phyloP scores from a whole-genome alignment of 2,888 invertebrate genomes.

The Pharmacophagus antenor region DNA sequence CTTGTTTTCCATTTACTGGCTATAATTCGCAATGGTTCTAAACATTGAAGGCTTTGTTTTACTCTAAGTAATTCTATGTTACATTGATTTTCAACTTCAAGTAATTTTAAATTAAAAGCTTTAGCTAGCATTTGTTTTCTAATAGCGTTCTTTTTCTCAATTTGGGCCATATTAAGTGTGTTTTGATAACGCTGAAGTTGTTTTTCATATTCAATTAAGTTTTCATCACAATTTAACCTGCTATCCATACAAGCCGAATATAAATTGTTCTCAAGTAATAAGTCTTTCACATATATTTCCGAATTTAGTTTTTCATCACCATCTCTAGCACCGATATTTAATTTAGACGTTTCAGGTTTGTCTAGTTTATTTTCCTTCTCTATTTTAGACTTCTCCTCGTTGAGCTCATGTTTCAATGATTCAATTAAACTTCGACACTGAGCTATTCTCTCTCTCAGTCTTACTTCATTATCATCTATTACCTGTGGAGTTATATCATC shows the following conservation, averaged over 20 bases:
- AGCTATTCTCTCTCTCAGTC: conserved; percentile 63
- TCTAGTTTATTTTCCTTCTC: conserved; percentile 47
- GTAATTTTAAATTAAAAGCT: conserved; percentile 64
- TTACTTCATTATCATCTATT: conserved; percentile 57
- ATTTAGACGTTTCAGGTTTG: conserved; percentile 30
- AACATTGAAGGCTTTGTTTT: conserved; percentile 71
- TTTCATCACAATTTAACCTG: conserved; percentile 63
- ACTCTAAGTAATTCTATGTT: conserved; percentile 69
- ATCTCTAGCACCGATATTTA: conserved; percentile 30
- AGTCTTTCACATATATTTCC: conserved; percentile 34
- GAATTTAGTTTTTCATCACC: conserved; percentile 35
- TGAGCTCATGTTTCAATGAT: conserved; percentile 63
- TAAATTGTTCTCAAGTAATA: conserved; percentile 39
- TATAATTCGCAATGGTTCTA: conserved; percentile 68
- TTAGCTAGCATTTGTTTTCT: conserved; percentile 73
- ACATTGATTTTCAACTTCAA: conserved; percentile 75
- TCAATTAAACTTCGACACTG: conserved; percentile 66
- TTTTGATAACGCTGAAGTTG: conserved; percentile 71
- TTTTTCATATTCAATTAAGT: conserved; percentile 69
- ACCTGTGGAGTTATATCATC: conserved; percentile 44
- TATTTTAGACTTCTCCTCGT: conserved; percentile 62
- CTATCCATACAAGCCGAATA: conserved; percentile 56
- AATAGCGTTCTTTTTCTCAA: conserved; percentile 72
- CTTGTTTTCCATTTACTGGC: conserved; percentile 64
- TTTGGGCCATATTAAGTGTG: conserved; percentile 69